Conservation (phyloP, 1,140 invertebrate species). For the Aphidius gifuensis region DNA sequence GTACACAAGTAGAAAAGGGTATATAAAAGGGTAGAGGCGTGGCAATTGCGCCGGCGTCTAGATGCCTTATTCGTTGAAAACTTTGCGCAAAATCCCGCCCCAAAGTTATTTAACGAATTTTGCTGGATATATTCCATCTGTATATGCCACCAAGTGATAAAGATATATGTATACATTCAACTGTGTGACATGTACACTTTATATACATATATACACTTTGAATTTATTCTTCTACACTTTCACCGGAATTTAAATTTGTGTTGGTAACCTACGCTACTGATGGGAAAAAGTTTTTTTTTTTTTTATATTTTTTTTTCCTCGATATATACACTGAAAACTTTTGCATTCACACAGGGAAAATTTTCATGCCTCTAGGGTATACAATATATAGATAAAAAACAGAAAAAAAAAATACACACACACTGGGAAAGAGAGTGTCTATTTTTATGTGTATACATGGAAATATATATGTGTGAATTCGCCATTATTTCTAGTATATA, state of each 20-base stretch:
- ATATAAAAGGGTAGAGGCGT: constrained; percentile 44
- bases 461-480: constrained; percentile 33
- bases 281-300: no score
- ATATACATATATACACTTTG: no score
- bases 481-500: constrained; percentile 25
- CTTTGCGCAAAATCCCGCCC: constrained; percentile 56
- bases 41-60: constrained; percentile 46
- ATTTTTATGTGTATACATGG: background rate
- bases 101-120: constrained; percentile 26
- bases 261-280: no score
- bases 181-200: no score
- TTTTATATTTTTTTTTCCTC: no score
- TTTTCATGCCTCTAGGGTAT: background rate
- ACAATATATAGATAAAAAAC: background rate
- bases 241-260: no score
- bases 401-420: background rate
- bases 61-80: constrained; percentile 57
- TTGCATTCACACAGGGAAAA: constrained; percentile 6
- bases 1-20: constrained; percentile 16
- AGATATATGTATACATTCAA: no score
- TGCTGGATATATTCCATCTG: constrained; percentile 3
- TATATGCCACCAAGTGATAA: background rate
- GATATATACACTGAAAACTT: no score
- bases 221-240: no score
- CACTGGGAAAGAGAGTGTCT: background rate